Conservation (phyloP, 2,797 vertebrate genomes). For the Euphonia xanthogaster region DNA sequence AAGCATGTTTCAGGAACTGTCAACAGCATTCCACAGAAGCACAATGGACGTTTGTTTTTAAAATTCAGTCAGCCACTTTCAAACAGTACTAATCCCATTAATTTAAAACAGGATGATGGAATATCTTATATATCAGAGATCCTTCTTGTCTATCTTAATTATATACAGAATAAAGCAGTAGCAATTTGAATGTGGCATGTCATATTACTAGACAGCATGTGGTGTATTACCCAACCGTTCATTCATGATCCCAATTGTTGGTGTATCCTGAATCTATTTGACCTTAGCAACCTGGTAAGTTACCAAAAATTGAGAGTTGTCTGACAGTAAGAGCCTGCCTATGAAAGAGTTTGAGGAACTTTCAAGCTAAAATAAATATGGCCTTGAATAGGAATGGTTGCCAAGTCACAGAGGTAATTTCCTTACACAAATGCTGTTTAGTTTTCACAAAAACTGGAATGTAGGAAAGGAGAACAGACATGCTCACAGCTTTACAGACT, state of each 20-base stretch:
- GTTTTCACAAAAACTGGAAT: background rate
- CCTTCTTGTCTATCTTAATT: constrained; percentile 41
- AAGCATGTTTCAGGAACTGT: constrained; percentile 80
- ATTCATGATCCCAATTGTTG: background rate
- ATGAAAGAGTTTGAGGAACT: background rate
- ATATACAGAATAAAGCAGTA: constrained; percentile 43
- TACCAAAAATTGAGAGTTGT: background rate
- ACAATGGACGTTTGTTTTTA: constrained; percentile 75
- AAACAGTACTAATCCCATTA: constrained; percentile 65
- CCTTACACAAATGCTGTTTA: background rate
- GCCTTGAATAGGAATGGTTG: constrained; percentile 9
- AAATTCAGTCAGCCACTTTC: constrained; percentile 58
- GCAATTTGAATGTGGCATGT: constrained; percentile 12
- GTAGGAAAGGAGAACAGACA: background rate
- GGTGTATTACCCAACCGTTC: background rate
- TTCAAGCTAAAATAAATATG: background rate
- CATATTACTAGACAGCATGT: background rate
- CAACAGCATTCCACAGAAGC: constrained; percentile 76
- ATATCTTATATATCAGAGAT: constrained; percentile 9
- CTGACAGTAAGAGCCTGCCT: background rate
- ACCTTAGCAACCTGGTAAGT: background rate
- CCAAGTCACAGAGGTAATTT: background rate
- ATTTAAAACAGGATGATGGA: constrained; percentile 54
- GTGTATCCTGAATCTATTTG: background rate
- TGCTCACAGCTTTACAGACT: background rate